Percentiles rank a stretch among this genome's conserved stretches.
Evolutionary conservation across 2,797 vertebrate genomes (phyloP).

Genomic region (Pangasius djambal): DNA sequence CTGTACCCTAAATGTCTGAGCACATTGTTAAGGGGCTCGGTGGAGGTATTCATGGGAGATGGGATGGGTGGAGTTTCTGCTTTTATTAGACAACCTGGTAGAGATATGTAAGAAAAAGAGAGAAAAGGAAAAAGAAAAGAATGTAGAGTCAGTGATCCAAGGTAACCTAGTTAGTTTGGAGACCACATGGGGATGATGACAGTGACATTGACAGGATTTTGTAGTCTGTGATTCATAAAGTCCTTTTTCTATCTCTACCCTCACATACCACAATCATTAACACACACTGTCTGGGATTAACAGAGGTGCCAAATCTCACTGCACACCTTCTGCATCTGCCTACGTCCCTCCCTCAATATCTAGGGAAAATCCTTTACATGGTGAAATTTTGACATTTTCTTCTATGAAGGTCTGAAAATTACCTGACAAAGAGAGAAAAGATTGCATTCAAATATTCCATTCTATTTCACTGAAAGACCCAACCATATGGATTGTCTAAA

Average conservation of each 20-base stretch:
- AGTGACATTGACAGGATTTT: conserved; percentile 50
- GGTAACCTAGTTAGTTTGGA: conserved; percentile 68
- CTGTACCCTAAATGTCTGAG: conserved; percentile 27
- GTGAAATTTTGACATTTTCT: neutral
- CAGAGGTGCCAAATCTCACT: conserved; percentile 37
- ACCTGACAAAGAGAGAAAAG: neutral
- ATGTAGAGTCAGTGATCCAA: conserved; percentile 60
- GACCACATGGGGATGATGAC: conserved; percentile 50
- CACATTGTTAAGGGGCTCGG: neutral
- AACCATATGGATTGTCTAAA: neutral
- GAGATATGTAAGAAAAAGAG: conserved; percentile 39
- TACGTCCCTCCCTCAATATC: neutral
- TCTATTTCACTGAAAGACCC: neutral
- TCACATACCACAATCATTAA: conserved; percentile 41
- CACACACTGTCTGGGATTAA: conserved; percentile 33
- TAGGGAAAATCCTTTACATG: neutral
- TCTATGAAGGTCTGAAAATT: neutral
- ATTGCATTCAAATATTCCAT: neutral
- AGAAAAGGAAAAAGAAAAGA: conserved; percentile 50
- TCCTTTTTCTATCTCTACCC: conserved; percentile 42
- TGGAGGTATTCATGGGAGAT: conserved; percentile 19
- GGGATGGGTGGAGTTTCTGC: conserved; percentile 26
- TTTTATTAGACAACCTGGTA: conserved; percentile 48
- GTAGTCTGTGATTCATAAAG: conserved; percentile 50
- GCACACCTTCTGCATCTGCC: conserved; percentile 32